Evolutionary conservation across 2,888 invertebrate species (phyloP).

Genomic region (Apotomis turbidana): DNA sequence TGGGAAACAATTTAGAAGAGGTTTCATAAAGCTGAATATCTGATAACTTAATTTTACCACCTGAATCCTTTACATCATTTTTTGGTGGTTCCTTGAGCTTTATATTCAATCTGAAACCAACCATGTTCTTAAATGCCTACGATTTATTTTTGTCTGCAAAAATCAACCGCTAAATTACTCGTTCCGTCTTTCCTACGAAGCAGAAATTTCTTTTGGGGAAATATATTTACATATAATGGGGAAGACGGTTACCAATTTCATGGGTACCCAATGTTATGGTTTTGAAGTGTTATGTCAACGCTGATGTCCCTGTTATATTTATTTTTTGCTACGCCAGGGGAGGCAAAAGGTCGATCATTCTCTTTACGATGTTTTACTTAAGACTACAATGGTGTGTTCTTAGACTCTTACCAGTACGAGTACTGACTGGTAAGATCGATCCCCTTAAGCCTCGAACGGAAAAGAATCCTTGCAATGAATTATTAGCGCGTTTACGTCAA

Average conservation of each 20-base stretch:
- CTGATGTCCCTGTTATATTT: background rate
- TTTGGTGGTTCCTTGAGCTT: background rate
- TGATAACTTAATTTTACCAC: constrained; percentile 37
- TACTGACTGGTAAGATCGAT: no score
- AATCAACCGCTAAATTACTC: background rate
- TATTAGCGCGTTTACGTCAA: no score
- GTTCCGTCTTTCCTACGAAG: background rate
- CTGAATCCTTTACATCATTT: constrained; percentile 21
- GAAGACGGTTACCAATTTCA: constrained; percentile 18
- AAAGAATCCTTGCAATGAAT: no score
- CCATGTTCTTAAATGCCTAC: background rate
- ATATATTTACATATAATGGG: background rate
- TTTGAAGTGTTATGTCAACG: background rate
- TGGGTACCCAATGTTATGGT: constrained; percentile 4
- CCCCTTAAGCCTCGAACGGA: no score
- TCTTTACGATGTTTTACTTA: background rate
- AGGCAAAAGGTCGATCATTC: background rate
- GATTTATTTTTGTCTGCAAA: background rate
- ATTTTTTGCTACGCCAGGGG: background rate
- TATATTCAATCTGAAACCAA: background rate
- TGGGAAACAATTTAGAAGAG: constrained; percentile 15
- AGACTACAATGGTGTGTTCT: no score
- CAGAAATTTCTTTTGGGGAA: constrained; percentile 20
- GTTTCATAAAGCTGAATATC: constrained; percentile 22
- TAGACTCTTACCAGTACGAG: no score